Base-by-base conservation (phyloP, 2,797 vertebrate species). In the Catostomus latipinnis region DNA sequence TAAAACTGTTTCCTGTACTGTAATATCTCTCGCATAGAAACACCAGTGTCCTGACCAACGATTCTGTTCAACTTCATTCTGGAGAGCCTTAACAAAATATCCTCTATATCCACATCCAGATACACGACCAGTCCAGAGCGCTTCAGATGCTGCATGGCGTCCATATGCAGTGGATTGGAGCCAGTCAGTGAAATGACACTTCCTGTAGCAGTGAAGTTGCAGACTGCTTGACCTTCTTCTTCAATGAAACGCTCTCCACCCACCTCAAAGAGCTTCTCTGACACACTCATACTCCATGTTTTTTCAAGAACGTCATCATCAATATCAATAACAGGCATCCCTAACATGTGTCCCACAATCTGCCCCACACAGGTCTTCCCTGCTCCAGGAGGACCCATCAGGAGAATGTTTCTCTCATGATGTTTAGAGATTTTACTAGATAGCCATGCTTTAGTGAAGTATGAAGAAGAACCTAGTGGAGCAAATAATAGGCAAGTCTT, bases 111-210 rank as follows among this genome's bases (percentile, higher is more conserved):
- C 34, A 34, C 34, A 34, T 34, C 97, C 84, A 99, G 88, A 86
- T 97, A 98, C 0, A 99, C 77, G 13, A 97, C 87, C 71, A 97
- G 85, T 1, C 97, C 96, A 0, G 87, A 95, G 78, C 88, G 91
- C 84, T 93, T 96, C 84, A 97, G 16, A 76, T 96, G 96, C 84
- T 88, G 88, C 98, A 98, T 99, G 13, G 95, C 90, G 2, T 91
- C 92, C n/a, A 89, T n/a, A 76, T 98, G 95, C 83, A 99, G 94
- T 14, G 97, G 97, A 91, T 96, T 98, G 5, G 97, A 98, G 22
- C 96, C 96, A 0, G 95, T 95, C 76, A 99, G 94, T 66, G 96
- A 97, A 86, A 99, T 91, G 0, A 99, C 94, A 84, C 95, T 96
- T 82, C 96, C 95, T 81, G 92, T 93, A 43, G 93, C 89, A n/a